These are phyloP conservation scores for Chinchilla lanigera DNA, from an alignment of 2,113 vertebrate genomes.

Conservation along the genomic window DNA sequence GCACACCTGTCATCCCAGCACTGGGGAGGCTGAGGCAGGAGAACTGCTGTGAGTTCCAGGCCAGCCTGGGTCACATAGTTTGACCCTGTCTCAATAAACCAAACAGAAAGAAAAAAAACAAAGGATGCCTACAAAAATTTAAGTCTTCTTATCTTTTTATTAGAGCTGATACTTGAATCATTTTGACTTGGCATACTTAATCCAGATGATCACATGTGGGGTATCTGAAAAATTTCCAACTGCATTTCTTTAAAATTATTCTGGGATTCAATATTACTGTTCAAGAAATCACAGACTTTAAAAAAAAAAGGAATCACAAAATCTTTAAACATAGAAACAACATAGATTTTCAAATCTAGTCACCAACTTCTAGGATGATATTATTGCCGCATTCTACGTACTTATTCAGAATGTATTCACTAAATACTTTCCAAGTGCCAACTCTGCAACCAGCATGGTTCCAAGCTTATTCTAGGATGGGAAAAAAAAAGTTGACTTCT, in stretches of 20 bases:
- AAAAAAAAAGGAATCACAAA: neutral
- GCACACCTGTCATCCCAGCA: neutral
- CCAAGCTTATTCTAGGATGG: neutral
- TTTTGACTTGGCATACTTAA: neutral
- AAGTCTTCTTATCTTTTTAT: neutral
- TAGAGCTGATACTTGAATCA: neutral
- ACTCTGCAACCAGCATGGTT: neutral
- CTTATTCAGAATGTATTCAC: neutral
- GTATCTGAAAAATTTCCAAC: conserved; percentile 16
- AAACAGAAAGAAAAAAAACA: neutral
- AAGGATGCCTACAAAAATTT: neutral
- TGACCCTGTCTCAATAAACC: neutral
- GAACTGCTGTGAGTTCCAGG: neutral
- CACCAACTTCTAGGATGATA: neutral
- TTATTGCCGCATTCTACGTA: neutral
- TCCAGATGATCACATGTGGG: neutral
- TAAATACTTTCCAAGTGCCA: neutral
- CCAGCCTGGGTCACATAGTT: neutral
- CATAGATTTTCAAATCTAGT: conserved; percentile 35
- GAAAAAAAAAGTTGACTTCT: neutral
- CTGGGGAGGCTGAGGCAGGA: neutral
- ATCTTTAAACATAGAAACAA: neutral
- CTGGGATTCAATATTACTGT: conserved; percentile 1
- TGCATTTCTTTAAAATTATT: conserved; percentile 5
- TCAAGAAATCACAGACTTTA: neutral